Conservation (phyloP, 2,888 invertebrate genomes). For the Macaria notata region DNA sequence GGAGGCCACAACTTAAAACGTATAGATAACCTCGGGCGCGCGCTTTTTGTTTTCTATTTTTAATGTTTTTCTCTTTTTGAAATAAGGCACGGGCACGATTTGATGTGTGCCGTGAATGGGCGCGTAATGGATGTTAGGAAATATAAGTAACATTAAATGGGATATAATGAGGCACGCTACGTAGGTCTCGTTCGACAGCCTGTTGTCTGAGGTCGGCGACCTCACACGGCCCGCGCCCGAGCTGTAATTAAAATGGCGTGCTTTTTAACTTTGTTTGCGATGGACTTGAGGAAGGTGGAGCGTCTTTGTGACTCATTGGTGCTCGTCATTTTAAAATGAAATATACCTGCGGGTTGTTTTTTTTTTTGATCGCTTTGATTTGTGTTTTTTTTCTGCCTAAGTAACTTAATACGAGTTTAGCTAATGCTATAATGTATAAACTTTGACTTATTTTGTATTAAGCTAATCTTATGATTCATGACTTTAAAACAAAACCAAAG, state of each 20-base stretch:
- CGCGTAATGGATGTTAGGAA: constrained; percentile 67
- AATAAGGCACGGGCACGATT: constrained; percentile 54
- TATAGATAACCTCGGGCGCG: constrained; percentile 41
- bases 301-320: constrained; percentile 14
- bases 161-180: constrained; percentile 63
- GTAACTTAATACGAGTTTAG: too few species aligned
- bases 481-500: too few species aligned
- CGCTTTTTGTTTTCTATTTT: constrained; percentile 42
- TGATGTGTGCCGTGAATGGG: constrained; percentile 61
- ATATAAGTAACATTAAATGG: constrained; percentile 75
- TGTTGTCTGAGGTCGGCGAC: constrained; percentile 64
- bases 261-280: constrained; percentile 44
- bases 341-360: background rate
- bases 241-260: constrained; percentile 61
- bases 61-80: constrained; percentile 42
- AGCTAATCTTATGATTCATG: too few species aligned
- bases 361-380: background rate
- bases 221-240: constrained; percentile 33
- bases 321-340: constrained; percentile 11
- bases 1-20: constrained; percentile 50
- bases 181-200: constrained; percentile 61
- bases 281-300: constrained; percentile 23
- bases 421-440: too few species aligned
- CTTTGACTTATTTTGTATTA: too few species aligned
- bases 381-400: background rate